These are phyloP conservation scores for Hemiscyllium ocellatum DNA, from an alignment of 2,113 vertebrate genomes.

Conservation along the genomic window DNA sequence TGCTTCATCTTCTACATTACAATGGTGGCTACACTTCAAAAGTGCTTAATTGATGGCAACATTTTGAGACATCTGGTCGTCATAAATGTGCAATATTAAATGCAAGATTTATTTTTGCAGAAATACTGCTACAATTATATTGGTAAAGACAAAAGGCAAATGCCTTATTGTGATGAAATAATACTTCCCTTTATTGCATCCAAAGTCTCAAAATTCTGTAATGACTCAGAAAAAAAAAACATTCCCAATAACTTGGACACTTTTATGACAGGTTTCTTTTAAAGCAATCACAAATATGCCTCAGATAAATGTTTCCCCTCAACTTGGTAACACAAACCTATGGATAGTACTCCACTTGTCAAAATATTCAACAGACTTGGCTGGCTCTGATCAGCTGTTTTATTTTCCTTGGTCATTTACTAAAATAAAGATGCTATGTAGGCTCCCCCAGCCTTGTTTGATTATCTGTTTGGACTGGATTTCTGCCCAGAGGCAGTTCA, in stretches of 20 bases:
- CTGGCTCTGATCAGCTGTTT: not conserved
- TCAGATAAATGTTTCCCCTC: not conserved
- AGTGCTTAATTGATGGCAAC: too few relatives aligned
- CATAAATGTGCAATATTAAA: too few relatives aligned
- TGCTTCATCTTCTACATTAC: too few relatives aligned
- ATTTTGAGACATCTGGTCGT: too few relatives aligned
- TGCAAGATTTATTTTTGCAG: not conserved
- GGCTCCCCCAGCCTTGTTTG: not conserved
- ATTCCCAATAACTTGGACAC: not conserved
- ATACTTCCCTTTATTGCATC: not conserved
- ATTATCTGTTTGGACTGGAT: not conserved
- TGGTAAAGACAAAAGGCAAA: not conserved
- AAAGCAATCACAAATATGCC: not conserved
- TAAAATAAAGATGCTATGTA: conserved; percentile 2
- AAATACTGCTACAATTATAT: not conserved
- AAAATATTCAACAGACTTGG: not conserved
- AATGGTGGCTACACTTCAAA: too few relatives aligned
- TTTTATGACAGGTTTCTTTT: not conserved
- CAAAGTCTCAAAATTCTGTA: not conserved
- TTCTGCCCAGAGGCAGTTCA: conserved; percentile 20
- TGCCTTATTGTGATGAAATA: not conserved
- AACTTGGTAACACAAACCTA: not conserved
- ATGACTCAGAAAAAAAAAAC: not conserved
- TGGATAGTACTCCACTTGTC: not conserved
- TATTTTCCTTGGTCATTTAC: conserved; percentile 4